Evolutionary conservation across 2,888 invertebrate species (phyloP).

Genomic region (Bruchidius siliquastri): DNA sequence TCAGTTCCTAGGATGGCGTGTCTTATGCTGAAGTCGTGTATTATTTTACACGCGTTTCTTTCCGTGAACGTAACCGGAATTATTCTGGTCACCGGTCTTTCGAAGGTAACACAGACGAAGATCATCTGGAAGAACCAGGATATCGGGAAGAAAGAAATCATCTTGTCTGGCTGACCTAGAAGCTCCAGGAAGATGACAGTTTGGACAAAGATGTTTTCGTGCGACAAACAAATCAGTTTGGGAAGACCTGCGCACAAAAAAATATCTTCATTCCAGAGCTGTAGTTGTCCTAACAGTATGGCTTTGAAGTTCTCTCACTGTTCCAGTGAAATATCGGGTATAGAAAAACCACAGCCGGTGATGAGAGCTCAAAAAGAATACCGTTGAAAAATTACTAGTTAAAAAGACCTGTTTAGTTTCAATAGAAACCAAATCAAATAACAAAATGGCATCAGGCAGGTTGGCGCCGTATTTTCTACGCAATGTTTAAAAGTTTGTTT

Average conservation of each 20-base stretch:
- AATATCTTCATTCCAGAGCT: too few species aligned
- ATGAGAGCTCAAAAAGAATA: too few species aligned
- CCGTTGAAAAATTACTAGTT: too few species aligned
- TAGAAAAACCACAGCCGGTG: too few species aligned
- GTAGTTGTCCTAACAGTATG: too few species aligned
- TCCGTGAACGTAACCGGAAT: conserved; percentile 31
- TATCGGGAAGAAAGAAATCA: conserved; percentile 37
- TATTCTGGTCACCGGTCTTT: conserved; percentile 28
- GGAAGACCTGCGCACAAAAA: conserved; percentile 15
- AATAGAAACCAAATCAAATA: too few species aligned
- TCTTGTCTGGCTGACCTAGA: conserved; percentile 27
- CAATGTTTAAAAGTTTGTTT: too few species aligned
- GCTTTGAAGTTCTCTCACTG: too few species aligned
- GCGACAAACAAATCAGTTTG: conserved; percentile 37
- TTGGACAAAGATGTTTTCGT: conserved; percentile 32
- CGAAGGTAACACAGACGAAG: conserved; percentile 32
- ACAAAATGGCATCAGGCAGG: too few species aligned
- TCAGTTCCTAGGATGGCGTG: conserved; percentile 32
- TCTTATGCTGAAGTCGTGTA: conserved; percentile 38
- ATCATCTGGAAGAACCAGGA: conserved; percentile 34
- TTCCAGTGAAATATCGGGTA: too few species aligned
- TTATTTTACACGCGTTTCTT: conserved; percentile 33
- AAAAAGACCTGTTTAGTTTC: too few species aligned
- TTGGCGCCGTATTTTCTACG: too few species aligned
- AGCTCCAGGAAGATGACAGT: conserved; percentile 23